These are phyloP conservation scores for Cecropterus lyciades DNA, from an alignment of 1,140 invertebrate genomes.

Conservation along the genomic window DNA sequence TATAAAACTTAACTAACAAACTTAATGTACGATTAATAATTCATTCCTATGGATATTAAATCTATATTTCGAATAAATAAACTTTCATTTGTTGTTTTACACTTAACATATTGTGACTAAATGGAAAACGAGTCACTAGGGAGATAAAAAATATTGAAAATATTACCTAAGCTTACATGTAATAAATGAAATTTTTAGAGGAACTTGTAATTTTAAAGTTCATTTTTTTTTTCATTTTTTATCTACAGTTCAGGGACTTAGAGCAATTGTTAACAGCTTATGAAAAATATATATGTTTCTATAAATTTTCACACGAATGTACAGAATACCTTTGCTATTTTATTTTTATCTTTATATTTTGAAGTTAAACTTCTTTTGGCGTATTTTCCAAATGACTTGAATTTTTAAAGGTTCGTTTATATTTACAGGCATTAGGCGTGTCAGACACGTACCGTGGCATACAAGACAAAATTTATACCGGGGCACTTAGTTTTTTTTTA, in stretches of 20 bases:
- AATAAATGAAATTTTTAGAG: conserved; percentile 33
- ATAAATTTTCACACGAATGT: conserved; percentile 15
- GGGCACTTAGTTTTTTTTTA: too few relatives aligned
- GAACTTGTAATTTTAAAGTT: conserved; percentile 24
- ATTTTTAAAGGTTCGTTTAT: too few relatives aligned
- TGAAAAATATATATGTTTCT: conserved; percentile 29
- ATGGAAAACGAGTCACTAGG: conserved; percentile 22
- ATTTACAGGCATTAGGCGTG: too few relatives aligned
- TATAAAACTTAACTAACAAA: conserved; percentile 21
- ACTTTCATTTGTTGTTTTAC: conserved; percentile 16
- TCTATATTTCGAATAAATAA: conserved; percentile 36
- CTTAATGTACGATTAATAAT: conserved; percentile 15
- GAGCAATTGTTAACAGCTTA: conserved; percentile 9
- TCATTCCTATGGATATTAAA: conserved; percentile 19
- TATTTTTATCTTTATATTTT: not conserved
- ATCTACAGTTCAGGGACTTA: conserved; percentile 26
- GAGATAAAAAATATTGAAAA: conserved; percentile 5
- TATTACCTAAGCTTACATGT: conserved; percentile 24
- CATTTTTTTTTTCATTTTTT: conserved; percentile 3
- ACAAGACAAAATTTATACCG: too few relatives aligned
- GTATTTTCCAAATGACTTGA: too few relatives aligned
- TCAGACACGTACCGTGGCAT: too few relatives aligned
- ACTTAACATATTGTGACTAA: conserved; percentile 25
- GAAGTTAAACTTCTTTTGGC: not conserved
- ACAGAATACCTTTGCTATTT: not conserved